Conservation (phyloP, 2,888 invertebrate genomes). For the Pterostichus niger region DNA sequence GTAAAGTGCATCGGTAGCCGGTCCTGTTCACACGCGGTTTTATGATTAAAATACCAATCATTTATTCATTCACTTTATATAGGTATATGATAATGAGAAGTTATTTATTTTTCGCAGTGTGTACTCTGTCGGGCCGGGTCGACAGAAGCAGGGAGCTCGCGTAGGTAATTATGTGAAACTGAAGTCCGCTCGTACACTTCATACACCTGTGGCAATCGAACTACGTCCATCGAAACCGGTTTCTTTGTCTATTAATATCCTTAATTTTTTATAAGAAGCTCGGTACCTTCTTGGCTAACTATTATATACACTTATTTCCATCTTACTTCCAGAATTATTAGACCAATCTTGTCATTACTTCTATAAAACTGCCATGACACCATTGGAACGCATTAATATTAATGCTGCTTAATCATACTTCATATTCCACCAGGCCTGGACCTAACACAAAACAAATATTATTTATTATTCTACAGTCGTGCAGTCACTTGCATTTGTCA, state of each 20-base stretch:
- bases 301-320: conserved; percentile 23
- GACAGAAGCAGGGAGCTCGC: neutral
- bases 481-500: too few relatives aligned
- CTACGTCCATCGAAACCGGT: conserved; percentile 41
- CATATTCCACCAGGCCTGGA: neutral
- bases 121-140: neutral
- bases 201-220: conserved; percentile 49
- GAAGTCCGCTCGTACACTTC: neutral
- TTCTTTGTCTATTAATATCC: conserved; percentile 53
- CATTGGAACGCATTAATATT: neutral
- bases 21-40: too few relatives aligned
- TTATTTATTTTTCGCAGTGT: conserved; percentile 15
- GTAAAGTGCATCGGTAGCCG: too few relatives aligned
- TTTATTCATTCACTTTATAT: conserved; percentile 16
- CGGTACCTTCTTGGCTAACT: neutral
- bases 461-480: too few relatives aligned
- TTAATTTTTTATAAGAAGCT: conserved; percentile 26
- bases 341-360: conserved; percentile 43
- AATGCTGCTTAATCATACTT: conserved; percentile 4
- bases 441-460: too few relatives aligned
- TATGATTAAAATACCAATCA: neutral
- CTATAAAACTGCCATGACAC: conserved; percentile 22
- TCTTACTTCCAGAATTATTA: conserved; percentile 46
- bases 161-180: neutral
- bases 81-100: conserved; percentile 25